Evolutionary conservation across 1,140 invertebrate genomes (phyloP), one percentile per base, ranked within the genome.

Genomic region (Heliconius melpomene): DNA sequence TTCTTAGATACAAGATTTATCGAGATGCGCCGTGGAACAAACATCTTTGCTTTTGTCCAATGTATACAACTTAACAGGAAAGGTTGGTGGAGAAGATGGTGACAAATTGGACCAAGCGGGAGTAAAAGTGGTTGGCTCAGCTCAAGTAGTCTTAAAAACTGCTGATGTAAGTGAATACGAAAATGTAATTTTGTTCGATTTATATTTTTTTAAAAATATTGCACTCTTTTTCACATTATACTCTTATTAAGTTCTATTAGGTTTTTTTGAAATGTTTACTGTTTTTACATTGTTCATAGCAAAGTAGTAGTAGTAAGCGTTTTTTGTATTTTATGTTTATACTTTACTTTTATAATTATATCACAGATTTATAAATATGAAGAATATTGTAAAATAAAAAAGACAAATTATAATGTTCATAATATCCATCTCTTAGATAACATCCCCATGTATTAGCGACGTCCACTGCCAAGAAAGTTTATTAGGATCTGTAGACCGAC

Each of bases 111-210:
- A 88, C 32, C 32, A 75, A 5, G 26, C 66, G 2, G 86, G 86
- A 2, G 81, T 85, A 0, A 82, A 78, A n/a, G 75, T 87, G 26
- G 89, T 86, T 11, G 84, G 86, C 54, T 79, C 82, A 57, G 84
- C 84, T 7, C 81, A 89, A 72, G 50, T 70, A 1, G 60, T 90
- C 20, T 82, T 89, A 1, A 83, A 81, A 57, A 80, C 72, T 36
- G 71, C 79, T 77, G 79, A 80, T 75, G 79, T 80, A 72, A 57
- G 50, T 11, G 18, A 66, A 9, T 13, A 3, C 3, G 3, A 60
- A 23, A 60, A 60, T 29, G 60, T 29, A 8, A 26, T 29, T 3
- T 29, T 18, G 13, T 46, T 46, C 40, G 0, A 46, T 46, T 46
- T 16, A 46, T 46, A 52, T 52, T 20, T 52, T 8, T 20, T 20